Conservation (phyloP, 2,888 invertebrate genomes). For the Plebejus melissa region DNA sequence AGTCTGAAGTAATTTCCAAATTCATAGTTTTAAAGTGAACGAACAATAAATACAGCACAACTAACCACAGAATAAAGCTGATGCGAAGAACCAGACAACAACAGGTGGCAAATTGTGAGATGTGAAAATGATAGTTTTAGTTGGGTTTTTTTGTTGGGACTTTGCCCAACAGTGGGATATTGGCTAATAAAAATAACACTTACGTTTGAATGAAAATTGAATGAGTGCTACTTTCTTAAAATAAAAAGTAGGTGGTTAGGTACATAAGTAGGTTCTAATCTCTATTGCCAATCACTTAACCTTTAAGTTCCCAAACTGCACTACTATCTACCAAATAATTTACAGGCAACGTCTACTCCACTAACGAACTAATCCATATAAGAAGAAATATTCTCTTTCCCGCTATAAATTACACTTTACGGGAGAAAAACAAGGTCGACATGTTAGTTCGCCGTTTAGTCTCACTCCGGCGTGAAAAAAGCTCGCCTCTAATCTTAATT, state of each 20-base stretch:
- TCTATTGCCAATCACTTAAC: not conserved
- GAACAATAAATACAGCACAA: not conserved
- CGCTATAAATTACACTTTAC: conserved; percentile 35
- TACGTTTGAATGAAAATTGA: too few relatives aligned
- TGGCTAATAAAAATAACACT: too few relatives aligned
- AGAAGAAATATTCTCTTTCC: conserved; percentile 19
- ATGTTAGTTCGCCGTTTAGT: conserved; percentile 60
- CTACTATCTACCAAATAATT: not conserved
- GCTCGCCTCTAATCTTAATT: conserved; percentile 75
- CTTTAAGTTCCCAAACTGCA: not conserved
- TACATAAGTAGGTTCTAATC: not conserved
- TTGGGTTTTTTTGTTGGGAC: too few relatives aligned
- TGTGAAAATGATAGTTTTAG: not conserved
- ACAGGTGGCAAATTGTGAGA: not conserved
- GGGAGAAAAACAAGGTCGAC: conserved; percentile 41
- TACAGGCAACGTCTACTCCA: conserved; percentile 18
- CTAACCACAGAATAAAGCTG: not conserved
- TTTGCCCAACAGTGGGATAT: too few relatives aligned
- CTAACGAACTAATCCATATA: conserved; percentile 24
- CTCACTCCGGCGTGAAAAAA: conserved; percentile 65
- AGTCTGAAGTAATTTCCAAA: not conserved
- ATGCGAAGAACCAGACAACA: not conserved
- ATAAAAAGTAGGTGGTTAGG: too few relatives aligned
- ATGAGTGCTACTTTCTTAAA: too few relatives aligned
- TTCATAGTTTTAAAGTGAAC: not conserved